Evolutionary conservation across 2,888 invertebrate genomes (phyloP).

Genomic region (Myopa testacea): DNA sequence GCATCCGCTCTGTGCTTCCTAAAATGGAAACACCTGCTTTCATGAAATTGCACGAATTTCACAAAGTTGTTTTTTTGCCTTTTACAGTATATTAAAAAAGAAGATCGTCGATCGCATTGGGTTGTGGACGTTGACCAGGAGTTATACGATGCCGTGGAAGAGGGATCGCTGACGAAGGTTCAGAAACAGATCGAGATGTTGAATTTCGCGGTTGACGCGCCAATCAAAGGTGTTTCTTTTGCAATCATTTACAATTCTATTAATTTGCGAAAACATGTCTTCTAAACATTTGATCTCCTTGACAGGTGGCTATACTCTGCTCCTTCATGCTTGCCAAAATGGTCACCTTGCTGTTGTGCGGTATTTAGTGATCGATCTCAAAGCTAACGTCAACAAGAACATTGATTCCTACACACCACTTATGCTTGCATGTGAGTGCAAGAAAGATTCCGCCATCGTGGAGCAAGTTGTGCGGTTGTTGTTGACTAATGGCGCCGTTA

Average conservation of each 20-base stretch:
- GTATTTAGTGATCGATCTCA: conserved; percentile 54
- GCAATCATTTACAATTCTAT: not conserved
- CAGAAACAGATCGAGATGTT: conserved; percentile 51
- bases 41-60: no score
- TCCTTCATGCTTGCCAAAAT: conserved; percentile 57
- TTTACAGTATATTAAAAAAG: conserved; percentile 37
- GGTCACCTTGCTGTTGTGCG: conserved; percentile 59
- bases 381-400: conserved; percentile 60
- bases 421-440: conserved; percentile 60
- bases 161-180: conserved; percentile 53
- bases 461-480: conserved; percentile 57
- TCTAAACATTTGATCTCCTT: not conserved
- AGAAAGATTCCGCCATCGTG: conserved; percentile 49
- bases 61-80: no score
- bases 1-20: not conserved
- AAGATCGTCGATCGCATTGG: conserved; percentile 29
- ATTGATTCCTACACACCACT: conserved; percentile 61
- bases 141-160: conserved; percentile 52
- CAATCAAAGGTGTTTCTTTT: conserved; percentile 46
- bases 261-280: not conserved
- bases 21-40: no score
- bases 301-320: conserved; percentile 52
- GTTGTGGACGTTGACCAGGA: conserved; percentile 49
- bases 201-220: conserved; percentile 50
- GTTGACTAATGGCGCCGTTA: conserved; percentile 56